Evolutionary conservation across 2,888 invertebrate genomes (phyloP).

Genomic region (Hartigia nigra): DNA sequence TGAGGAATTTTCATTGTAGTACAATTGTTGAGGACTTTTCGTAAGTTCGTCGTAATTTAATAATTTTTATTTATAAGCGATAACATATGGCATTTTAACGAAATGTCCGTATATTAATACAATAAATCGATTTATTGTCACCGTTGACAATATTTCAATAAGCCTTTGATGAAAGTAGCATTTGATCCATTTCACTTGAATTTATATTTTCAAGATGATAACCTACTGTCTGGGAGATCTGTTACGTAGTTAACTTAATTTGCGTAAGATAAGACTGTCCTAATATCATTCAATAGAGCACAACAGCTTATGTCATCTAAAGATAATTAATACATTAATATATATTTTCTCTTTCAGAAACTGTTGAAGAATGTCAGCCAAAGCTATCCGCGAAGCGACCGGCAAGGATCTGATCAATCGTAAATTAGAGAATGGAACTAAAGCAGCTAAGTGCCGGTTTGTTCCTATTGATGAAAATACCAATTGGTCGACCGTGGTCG

Average conservation of each 20-base stretch:
- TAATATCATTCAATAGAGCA: not conserved
- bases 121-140: not conserved
- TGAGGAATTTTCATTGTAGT: not conserved
- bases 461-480: slow-evolving; percentile 83
- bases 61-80: not conserved
- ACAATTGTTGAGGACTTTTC: not conserved
- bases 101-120: not conserved
- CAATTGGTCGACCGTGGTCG: slow-evolving; percentile 80
- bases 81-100: not conserved
- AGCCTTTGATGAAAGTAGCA: not conserved
- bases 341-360: slow-evolving; percentile 27
- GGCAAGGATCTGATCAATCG: slow-evolving; percentile 93
- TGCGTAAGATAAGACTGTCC: not conserved
- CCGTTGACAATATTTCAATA: not conserved
- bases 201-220: slow-evolving; percentile 1
- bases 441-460: slow-evolving; percentile 80
- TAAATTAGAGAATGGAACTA: slow-evolving; percentile 76
- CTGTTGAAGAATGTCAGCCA: slow-evolving; percentile 84
- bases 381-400: slow-evolving; percentile 94
- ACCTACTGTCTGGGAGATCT: not conserved
- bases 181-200: not conserved
- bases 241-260: not conserved
- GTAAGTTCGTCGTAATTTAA: not conserved
- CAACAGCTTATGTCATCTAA: not conserved
- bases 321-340: not conserved